Evolutionary conservation across 2,888 invertebrate species (phyloP).

Genomic region (Andrena praecox): DNA sequence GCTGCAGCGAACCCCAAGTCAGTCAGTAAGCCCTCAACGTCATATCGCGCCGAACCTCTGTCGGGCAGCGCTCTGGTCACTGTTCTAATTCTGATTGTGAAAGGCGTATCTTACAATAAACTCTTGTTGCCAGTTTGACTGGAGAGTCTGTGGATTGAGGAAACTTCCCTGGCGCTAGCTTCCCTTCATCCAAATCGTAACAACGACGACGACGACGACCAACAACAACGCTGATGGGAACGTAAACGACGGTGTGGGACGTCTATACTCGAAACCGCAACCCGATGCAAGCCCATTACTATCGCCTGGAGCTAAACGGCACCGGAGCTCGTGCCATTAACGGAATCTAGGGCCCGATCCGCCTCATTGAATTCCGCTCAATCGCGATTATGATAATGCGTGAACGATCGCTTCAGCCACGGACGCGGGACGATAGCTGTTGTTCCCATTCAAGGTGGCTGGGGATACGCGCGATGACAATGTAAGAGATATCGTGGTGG

Average conservation of each 20-base stretch:
- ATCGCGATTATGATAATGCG: constrained; percentile 77
- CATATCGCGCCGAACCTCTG: no score
- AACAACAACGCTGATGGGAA: constrained; percentile 43
- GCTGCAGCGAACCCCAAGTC: no score
- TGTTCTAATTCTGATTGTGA: no score
- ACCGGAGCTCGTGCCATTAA: constrained; percentile 74
- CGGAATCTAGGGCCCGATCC: constrained; percentile 76
- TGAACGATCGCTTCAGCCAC: constrained; percentile 62
- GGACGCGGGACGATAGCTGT: constrained; percentile 43
- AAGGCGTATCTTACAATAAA: no score
- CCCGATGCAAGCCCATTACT: constrained; percentile 74
- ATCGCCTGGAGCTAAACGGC: constrained; percentile 76
- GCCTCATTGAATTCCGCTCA: constrained; percentile 76
- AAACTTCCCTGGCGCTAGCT: no score
- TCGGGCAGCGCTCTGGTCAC: no score
- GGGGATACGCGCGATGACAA: constrained; percentile 25
- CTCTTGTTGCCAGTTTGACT: no score
- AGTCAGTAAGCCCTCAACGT: no score
- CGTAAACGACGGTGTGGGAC: constrained; percentile 40
- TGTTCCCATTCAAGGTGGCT: constrained; percentile 43
- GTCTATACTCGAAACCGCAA: constrained; percentile 56
- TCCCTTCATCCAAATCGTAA: no score
- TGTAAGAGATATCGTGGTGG: constrained; percentile 20
- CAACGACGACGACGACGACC: constrained; percentile 19
- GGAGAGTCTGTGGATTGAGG: no score